phyloP scores from a whole-genome alignment of 2,888 invertebrate genomes.

The Eupithecia vulgata region DNA sequence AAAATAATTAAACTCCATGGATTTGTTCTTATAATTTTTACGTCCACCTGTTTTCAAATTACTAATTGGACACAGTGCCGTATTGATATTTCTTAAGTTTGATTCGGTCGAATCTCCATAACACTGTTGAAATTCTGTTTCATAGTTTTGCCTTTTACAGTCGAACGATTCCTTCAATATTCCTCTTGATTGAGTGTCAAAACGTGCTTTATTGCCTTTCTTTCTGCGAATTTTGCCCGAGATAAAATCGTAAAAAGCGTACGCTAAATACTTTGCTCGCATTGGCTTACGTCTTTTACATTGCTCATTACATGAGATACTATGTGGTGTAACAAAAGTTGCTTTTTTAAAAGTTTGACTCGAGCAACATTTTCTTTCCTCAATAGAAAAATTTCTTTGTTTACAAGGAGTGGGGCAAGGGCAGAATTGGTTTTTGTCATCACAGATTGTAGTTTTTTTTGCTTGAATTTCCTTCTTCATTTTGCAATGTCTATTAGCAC shows the following conservation, averaged over 20 bases:
- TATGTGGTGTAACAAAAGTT: not conserved
- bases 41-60: not conserved
- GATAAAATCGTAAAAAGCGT: not conserved
- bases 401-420: not conserved
- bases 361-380: not conserved
- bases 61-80: not conserved
- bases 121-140: not conserved
- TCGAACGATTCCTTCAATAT: not conserved
- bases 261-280: not conserved
- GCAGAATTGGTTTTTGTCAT: not conserved
- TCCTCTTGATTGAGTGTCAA: not conserved
- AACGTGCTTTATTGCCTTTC: not conserved
- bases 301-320: not conserved
- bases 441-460: not conserved
- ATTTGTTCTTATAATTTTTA: not conserved
- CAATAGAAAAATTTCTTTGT: not conserved
- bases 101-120: not conserved
- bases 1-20: slow-evolving; percentile 6
- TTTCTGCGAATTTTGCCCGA: not conserved
- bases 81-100: not conserved
- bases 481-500: not conserved
- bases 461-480: not conserved
- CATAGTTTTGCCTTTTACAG: not conserved
- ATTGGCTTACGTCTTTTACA: not conserved
- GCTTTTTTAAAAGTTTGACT: not conserved